Evolutionary conservation across 2,113 vertebrate genomes (phyloP), one percentile per base, ranked within the genome.

Genomic region (Neomonachus schauinslandi): DNA sequence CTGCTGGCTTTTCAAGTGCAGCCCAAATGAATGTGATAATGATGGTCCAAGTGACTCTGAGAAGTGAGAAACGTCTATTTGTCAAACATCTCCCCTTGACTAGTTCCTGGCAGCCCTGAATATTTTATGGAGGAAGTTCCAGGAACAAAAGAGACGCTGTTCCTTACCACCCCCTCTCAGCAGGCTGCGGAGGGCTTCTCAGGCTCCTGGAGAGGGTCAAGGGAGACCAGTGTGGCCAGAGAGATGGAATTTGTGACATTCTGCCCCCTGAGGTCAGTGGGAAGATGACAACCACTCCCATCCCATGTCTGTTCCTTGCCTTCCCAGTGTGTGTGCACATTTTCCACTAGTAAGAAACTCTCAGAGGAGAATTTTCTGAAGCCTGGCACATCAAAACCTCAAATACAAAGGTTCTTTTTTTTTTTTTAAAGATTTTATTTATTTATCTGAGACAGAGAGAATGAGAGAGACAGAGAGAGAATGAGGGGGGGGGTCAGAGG

Each of bases 21-120:
- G 42, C 74, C 42, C 42, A 46, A 16, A 77, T 49, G 46, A 77
- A 77, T 4, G 15, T 77, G 42, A 77, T 77, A 49, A 49, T 49
- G 42, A 31, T 31, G 42, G 42, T 77, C 42, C 26, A 49, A 31
- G 26, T 77, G 74, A 46, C 26, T 77, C 74, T 31, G 26, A 49
- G 31, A 77, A 31, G 7, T 49, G 42, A 46, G 42, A 46, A 46
- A 49, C 0, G 7, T 5, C 85, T 53, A 42, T 67, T 92, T 71
- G 33, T 76, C 94, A 55, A 53, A 42, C 22, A 26, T 55, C 63
- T 91, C 31, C 57, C 46, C 85, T 65, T 80, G 86, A 84, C 9
- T 14, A 94, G 39, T 94, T 97, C 91, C 95, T 76, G 89, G 71
- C 51, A 83, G 59, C 42, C 76, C 49, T 89, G 63, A 87, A 87